Conservation (phyloP, 2,797 vertebrate genomes). For the Petrocephalus sullivani region DNA sequence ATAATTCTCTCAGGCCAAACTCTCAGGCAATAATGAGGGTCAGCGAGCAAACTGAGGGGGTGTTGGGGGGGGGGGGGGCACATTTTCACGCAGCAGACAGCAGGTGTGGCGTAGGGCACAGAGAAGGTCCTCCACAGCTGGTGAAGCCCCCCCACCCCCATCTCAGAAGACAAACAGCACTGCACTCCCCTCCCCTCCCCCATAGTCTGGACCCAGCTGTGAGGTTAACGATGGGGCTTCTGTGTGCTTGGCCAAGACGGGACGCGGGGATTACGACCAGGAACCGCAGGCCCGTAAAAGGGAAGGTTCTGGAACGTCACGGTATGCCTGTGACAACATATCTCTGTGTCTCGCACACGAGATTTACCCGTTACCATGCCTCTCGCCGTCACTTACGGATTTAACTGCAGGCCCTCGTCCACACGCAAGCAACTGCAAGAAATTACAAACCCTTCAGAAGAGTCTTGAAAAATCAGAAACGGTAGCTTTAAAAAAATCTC, state of each 20-base stretch:
- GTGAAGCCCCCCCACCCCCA: background rate
- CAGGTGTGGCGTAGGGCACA: background rate
- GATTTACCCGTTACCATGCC: background rate
- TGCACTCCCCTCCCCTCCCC: background rate
- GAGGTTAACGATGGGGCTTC: slow-evolving; percentile 7
- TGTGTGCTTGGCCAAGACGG: background rate
- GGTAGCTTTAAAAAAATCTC: background rate
- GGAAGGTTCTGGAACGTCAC: background rate
- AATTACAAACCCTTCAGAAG: background rate
- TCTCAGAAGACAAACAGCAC: background rate
- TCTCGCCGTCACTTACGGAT: background rate
- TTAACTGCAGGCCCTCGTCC: background rate
- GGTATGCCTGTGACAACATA: background rate
- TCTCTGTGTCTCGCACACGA: background rate
- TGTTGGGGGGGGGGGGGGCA: background rate
- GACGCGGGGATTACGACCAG: background rate
- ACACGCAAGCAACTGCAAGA: background rate
- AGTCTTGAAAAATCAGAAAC: background rate
- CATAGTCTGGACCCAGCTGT: background rate
- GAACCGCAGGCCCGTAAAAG: background rate
- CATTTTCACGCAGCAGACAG: background rate
- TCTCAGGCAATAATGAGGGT: background rate
- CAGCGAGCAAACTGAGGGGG: background rate
- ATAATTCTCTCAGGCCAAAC: background rate
- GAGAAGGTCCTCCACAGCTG: slow-evolving; percentile 13